Percentiles rank a stretch among this genome's conserved stretches.
Conservation (phyloP, 2,888 invertebrate species). For the Allolobophora icterica region DNA sequence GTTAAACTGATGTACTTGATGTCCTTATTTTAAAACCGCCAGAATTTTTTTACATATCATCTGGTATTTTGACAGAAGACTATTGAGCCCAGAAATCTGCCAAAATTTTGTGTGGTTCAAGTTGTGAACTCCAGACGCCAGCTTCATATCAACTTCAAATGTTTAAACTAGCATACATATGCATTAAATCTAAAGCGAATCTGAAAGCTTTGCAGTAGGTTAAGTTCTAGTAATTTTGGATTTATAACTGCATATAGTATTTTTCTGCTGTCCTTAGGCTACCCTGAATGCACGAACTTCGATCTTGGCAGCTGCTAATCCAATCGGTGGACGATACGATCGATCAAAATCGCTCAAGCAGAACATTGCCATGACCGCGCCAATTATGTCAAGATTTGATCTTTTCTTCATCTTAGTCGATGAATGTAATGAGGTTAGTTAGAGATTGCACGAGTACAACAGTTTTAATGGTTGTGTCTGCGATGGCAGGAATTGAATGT, state of each 20-base stretch:
- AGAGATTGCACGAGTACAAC: neutral
- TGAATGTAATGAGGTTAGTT: conserved; percentile 83
- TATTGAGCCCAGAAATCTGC: too few relatives aligned
- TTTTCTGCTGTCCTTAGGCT: conserved; percentile 72
- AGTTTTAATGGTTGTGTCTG: neutral
- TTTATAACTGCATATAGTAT: neutral
- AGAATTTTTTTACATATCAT: too few relatives aligned
- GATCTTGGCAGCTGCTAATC: conserved; percentile 97
- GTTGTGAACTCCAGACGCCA: too few relatives aligned
- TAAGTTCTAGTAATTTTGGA: neutral
- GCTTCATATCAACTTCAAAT: too few relatives aligned
- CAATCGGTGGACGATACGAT: conserved; percentile 95
- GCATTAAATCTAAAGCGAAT: neutral
- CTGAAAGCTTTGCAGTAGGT: too few relatives aligned
- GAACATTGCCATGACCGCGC: conserved; percentile 89
- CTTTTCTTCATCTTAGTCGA: conserved; percentile 97
- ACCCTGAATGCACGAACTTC: conserved; percentile 96
- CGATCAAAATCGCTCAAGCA: conserved; percentile 90
- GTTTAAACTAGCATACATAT: neutral
- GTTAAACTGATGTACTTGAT: too few relatives aligned
- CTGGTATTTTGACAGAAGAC: too few relatives aligned
- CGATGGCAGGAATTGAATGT: neutral
- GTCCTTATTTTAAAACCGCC: too few relatives aligned
- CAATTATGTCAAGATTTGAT: conserved; percentile 99
- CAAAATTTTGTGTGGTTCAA: too few relatives aligned